phyloP scores from a whole-genome alignment of 1,140 invertebrate genomes.

The Zophobas morio region DNA sequence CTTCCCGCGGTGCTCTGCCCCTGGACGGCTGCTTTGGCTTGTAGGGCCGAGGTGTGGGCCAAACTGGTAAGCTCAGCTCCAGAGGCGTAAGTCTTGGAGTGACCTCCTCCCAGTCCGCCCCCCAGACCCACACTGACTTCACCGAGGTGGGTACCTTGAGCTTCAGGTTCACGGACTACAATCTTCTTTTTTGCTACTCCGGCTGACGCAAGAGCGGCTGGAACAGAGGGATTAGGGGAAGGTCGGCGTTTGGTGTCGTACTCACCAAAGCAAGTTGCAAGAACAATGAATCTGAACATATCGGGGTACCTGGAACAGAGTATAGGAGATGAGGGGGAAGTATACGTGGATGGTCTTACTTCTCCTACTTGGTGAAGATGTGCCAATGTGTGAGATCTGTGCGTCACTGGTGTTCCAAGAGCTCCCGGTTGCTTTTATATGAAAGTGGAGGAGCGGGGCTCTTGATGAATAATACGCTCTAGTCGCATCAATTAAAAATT shows the following conservation, averaged over 20 bases:
- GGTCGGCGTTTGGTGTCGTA: not conserved
- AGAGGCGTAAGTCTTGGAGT: constrained; percentile 41
- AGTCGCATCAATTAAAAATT: constrained; percentile 36
- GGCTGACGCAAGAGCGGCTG: constrained; percentile 39
- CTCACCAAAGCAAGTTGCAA: constrained; percentile 43
- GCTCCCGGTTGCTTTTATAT: constrained; percentile 13
- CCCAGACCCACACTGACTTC: constrained; percentile 18
- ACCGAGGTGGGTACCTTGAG: constrained; percentile 37
- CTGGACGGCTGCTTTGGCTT: constrained; percentile 60
- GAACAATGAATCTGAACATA: constrained; percentile 46
- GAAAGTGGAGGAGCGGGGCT: not conserved
- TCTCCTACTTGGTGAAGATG: constrained; percentile 13
- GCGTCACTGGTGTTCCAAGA: constrained; percentile 16
- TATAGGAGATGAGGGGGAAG: not conserved
- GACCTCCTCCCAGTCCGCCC: not conserved
- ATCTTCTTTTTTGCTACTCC: constrained; percentile 29
- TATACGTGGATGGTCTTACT: constrained; percentile 4
- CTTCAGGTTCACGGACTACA: constrained; percentile 43
- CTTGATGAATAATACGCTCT: constrained; percentile 12
- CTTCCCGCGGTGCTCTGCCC: constrained; percentile 59
- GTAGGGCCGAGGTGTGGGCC: constrained; percentile 56
- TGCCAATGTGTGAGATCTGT: constrained; percentile 14
- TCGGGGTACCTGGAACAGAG: constrained; percentile 4
- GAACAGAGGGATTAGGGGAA: not conserved
- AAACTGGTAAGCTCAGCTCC: constrained; percentile 58